phyloP scores from a whole-genome alignment of 2,888 invertebrate species.

The Lithophane ornitopus region DNA sequence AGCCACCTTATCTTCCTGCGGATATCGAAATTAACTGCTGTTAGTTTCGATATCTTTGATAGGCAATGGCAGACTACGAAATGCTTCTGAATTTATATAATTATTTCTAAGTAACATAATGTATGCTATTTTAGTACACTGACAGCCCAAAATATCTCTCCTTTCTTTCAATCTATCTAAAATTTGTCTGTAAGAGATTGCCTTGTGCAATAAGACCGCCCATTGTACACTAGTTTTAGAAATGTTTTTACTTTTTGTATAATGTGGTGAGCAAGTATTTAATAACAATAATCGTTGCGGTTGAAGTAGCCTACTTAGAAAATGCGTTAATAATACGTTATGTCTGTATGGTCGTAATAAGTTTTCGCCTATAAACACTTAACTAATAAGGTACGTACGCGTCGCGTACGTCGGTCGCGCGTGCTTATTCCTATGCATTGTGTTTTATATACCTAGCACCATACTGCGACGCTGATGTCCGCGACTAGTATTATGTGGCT shows the following conservation, averaged over 20 bases:
- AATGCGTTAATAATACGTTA: not conserved
- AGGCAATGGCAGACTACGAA: not conserved
- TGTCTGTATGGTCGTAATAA: no score
- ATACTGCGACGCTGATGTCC: no score
- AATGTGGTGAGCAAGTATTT: not conserved
- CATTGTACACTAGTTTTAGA: no score
- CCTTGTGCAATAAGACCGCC: not conserved
- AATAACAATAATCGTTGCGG: not conserved
- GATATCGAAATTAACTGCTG: not conserved
- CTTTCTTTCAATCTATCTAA: not conserved
- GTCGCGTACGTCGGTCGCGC: no score
- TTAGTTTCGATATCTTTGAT: not conserved
- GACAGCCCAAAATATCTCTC: not conserved
- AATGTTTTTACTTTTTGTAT: not conserved
- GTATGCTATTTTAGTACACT: not conserved
- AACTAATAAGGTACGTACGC: not conserved
- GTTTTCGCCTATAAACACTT: not conserved
- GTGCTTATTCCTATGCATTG: no score
- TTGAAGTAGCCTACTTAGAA: not conserved
- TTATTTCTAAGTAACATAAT: not conserved
- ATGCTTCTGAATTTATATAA: not conserved
- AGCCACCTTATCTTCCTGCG: not conserved
- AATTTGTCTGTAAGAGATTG: not conserved
- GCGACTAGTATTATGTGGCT: no score
- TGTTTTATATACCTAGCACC: no score